Evolutionary conservation across 2,888 invertebrate species (phyloP), one percentile per base, ranked within the genome.

Genomic region (Limenitis camilla): DNA sequence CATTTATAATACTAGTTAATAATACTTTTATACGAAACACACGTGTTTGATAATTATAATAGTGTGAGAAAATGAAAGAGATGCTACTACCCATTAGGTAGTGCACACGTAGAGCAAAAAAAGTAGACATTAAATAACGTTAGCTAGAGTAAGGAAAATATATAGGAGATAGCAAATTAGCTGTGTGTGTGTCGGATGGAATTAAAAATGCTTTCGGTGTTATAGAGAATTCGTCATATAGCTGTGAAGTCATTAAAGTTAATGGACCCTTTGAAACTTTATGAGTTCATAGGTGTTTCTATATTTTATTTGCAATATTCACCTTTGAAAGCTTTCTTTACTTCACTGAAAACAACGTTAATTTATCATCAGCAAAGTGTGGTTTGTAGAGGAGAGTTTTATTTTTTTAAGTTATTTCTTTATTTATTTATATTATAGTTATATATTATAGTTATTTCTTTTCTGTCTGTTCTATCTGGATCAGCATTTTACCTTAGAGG

Each of bases 171-270:
- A 28, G 35, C 62, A 59, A 61, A 68, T 61, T 68, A 65, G 67
- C 64, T 64, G 64, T 60, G 67, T 61, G 66, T 36, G 41, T 31
- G 36, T 51, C 56, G 61, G 68, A 60, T 58, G 68, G 68, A 76
- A 77, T 77, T 76, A 77, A 79, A 79, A 76, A 78, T 76, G 76
- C 79, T 81, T 79, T 81, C 74, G 71, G 75, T 74, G 76, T 77
- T 76, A 71, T 72, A 74, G 72, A 76, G 76, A 76, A 78, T 58
- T 80, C 76, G 69, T 72, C 74, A 78, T 78, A 71, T 76, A 80
- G 79, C 76, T 80, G 78, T 78, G 78, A 75, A 72, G 71, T 70
- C 69, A 74, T 79, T 80, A 81, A 81, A 81, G 72, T 82, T 81
- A 82, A 83, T 83, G 80, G 78, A 72, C 66, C 72, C 71, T 69